Evolutionary conservation across 92 coral and sea anemone genomes (phyloP), one percentile per base, ranked within the genome.

Genomic region (Anthopleura xanthogrammica): DNA sequence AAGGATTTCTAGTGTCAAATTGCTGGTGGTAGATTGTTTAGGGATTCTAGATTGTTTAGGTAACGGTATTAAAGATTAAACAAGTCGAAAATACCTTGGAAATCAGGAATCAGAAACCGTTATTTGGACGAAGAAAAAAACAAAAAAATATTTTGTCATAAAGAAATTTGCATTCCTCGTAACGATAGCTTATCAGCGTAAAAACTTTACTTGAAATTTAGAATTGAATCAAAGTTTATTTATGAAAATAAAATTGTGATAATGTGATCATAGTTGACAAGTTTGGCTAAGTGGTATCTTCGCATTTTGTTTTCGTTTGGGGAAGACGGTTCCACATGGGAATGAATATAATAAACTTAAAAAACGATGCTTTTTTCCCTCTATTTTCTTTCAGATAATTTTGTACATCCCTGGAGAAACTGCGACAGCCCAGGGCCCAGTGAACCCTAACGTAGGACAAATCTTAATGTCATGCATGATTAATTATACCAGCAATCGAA

Each of bases 401-500:
- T 40, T 16, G 22, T 58, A 58, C 66, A 86, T 24, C 56, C 58
- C 52, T 42, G 83, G 52, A 52, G 41, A 40, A 70, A 5, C 19
- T 29, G 42, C 41, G 62, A 19, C 42, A 41, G 54, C 60, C 64
- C 60, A 23, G 52, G 22, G 77, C 19, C 42, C 62, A 79, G 12
- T 85, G 88, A 85, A 85, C 88, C 88, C 75, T 85, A 43, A n/a
- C 75, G 23, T 12, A 64, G 66, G 36, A 48, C 50, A 84, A 20
- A 17, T 42, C 43, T 19, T 0, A 16, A 10, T 64, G 72, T 36
- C 75, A 85, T 85, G 88, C 92, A 83, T 92, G 79, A 95, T 90
- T 95, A 89, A 78, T 79, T 87, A 80, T 88, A 97, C 98, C 99
- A 83, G 99, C 82, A 85, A 62, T 62, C 83, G 83, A 73, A 72